phyloP scores from a whole-genome alignment of 2,888 invertebrate genomes.

The Oeneis ivallda region DNA sequence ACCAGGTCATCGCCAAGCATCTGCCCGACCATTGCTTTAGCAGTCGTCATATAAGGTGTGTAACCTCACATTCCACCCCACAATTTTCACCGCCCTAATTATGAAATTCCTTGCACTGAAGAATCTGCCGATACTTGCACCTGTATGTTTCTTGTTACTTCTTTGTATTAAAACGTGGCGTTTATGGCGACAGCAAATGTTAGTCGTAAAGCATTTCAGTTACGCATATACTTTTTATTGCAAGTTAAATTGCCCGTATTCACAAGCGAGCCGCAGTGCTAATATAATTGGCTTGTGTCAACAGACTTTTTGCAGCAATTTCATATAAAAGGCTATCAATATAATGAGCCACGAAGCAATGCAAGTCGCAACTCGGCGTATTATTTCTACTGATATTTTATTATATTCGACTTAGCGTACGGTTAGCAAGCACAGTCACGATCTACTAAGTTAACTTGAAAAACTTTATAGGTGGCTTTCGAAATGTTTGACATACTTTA shows the following conservation, averaged over 20 bases:
- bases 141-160: constrained; percentile 9
- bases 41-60: neutral
- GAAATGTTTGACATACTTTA: constrained; percentile 2
- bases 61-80: neutral
- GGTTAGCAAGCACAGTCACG: constrained; percentile 49
- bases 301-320: constrained; percentile 60
- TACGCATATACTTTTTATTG: constrained; percentile 24
- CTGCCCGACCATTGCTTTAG: neutral
- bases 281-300: constrained; percentile 48
- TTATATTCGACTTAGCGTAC: constrained; percentile 61
- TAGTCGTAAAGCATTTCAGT: constrained; percentile 16
- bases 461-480: constrained; percentile 23
- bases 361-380: constrained; percentile 57
- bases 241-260: constrained; percentile 21
- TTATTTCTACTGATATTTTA: constrained; percentile 70
- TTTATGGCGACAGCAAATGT: constrained; percentile 15
- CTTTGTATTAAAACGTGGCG: neutral
- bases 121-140: constrained; percentile 12
- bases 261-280: constrained; percentile 27
- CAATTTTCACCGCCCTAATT: constrained; percentile 6
- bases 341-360: constrained; percentile 59
- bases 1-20: neutral
- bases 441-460: constrained; percentile 24
- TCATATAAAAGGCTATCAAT: constrained; percentile 66
- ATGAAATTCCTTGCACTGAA: neutral